Evolutionary conservation across 2,113 vertebrate species (phyloP), one percentile per base, ranked within the genome.

Genomic region (Solenodon paradoxus): DNA sequence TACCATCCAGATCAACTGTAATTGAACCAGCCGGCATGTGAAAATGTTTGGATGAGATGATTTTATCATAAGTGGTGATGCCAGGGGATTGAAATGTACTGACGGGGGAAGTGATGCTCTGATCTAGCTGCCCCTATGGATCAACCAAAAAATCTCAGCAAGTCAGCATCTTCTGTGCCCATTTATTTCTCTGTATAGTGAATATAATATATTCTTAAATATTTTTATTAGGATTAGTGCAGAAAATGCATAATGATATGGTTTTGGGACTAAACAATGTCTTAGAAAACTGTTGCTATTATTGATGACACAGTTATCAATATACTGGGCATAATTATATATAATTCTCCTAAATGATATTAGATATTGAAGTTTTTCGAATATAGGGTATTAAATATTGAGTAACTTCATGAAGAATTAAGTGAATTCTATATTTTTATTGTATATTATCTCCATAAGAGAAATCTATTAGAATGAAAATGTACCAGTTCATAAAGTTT

Each of bases 111-210:
- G 32, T 4, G 32, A 15, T n/a, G 15, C n/a, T 12, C 26, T 20
- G 9, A 38, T 71, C 35, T 15, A 75, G 20, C 0, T 55, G 24
- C 9, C 10, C 42, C 8, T 84, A 7, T 2, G 45, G 20, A 32
- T 30, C 9, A 45, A 19, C 22, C 9, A 3, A 4, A 2, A 30
- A 13, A 15, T 32, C 9, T 72, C 2, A 28, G 1, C 12, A 26
- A 64, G 3, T 35, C 30, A 42, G 8, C 4, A 32, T 40, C 55
- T 63, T 19, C 26, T 40, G 6, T 40, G 17, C 1, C 16, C 42
- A 47, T 26, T 8, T 42, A 15, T 63, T 32, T 45, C 10, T 45
- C 17, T 20, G 9, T 19, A 45, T 79, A 79, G 26, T 38, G 30
- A 19, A 47, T 10, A 35, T 63, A 42, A 5, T 24, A 53, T 11